A percentile compares a stretch with the other conserved stretches of the same genome.
phyloP scores from a whole-genome alignment of 2,113 vertebrate genomes.

The Petrocephalus zakoni region DNA sequence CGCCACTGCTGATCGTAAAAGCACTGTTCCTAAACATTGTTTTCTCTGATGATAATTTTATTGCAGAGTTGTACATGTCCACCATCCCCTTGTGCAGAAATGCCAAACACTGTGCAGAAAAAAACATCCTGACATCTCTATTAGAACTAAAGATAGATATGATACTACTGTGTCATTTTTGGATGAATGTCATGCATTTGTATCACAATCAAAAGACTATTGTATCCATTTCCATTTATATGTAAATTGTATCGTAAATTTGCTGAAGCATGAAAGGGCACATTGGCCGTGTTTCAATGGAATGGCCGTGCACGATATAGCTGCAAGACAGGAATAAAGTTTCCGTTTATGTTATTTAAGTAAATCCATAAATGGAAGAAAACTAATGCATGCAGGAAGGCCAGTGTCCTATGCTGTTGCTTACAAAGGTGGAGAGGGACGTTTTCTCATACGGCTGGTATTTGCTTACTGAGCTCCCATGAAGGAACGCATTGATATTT shows the following conservation, averaged over 20 bases:
- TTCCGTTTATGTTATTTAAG: neutral
- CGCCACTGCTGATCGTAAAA: neutral
- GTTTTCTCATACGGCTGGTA: neutral
- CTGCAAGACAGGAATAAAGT: neutral
- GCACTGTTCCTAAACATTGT: neutral
- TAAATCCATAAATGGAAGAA: neutral
- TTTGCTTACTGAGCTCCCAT: neutral
- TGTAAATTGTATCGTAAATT: constrained; percentile 15
- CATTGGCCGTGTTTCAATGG: neutral
- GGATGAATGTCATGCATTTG: neutral
- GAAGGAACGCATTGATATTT: neutral
- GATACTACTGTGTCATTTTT: neutral
- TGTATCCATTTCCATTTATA: constrained; percentile 14
- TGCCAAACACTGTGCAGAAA: neutral
- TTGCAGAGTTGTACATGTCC: neutral
- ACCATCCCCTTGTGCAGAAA: neutral
- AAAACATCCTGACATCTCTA: no score
- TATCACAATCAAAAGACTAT: constrained; percentile 3
- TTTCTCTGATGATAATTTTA: neutral
- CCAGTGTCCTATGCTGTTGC: neutral
- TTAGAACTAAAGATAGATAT: neutral
- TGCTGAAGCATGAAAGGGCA: constrained; percentile 10
- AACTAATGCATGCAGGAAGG: neutral
- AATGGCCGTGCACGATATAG: neutral
- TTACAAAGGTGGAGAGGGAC: neutral